A percentile compares a stretch with the other conserved stretches of the same genome.
Evolutionary conservation across 2,888 invertebrate species (phyloP).

Genomic region (Chrysina gloriosa): DNA sequence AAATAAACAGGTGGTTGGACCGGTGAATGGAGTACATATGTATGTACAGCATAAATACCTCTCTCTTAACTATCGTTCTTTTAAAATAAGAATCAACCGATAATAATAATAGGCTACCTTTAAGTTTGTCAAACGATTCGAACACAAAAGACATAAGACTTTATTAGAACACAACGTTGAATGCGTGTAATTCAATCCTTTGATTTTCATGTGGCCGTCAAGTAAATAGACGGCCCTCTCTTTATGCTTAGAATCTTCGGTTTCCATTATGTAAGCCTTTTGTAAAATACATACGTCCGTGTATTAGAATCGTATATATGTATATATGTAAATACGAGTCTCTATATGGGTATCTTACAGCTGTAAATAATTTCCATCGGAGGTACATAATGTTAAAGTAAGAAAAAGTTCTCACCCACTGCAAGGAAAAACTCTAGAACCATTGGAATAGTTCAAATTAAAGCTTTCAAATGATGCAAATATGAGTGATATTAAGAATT

Average conservation of each 20-base stretch:
- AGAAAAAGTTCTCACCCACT: too few relatives aligned
- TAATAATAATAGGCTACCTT: slow-evolving; percentile 11
- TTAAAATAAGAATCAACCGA: background rate
- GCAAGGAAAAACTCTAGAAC: too few relatives aligned
- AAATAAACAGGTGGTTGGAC: slow-evolving; percentile 41
- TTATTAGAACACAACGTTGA: slow-evolving; percentile 12
- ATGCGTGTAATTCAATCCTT: slow-evolving; percentile 38
- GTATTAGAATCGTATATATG: too few relatives aligned
- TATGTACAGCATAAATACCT: background rate
- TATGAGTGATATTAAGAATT: too few relatives aligned
- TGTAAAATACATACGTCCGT: too few relatives aligned
- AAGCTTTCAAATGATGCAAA: too few relatives aligned
- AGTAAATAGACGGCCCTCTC: slow-evolving; percentile 36
- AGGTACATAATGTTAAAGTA: too few relatives aligned
- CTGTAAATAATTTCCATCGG: too few relatives aligned
- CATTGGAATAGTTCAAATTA: too few relatives aligned
- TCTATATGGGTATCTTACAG: too few relatives aligned
- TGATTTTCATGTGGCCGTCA: slow-evolving; percentile 21
- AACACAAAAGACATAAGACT: slow-evolving; percentile 4
- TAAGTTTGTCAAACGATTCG: slow-evolving; percentile 1
- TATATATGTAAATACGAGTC: too few relatives aligned
- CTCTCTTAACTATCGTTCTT: background rate
- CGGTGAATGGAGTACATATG: slow-evolving; percentile 8
- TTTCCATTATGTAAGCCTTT: background rate
- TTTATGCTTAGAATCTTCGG: slow-evolving; percentile 3